Evolutionary conservation across 2,888 invertebrate species (phyloP).

Genomic region (Cyrtodaria siliqua): DNA sequence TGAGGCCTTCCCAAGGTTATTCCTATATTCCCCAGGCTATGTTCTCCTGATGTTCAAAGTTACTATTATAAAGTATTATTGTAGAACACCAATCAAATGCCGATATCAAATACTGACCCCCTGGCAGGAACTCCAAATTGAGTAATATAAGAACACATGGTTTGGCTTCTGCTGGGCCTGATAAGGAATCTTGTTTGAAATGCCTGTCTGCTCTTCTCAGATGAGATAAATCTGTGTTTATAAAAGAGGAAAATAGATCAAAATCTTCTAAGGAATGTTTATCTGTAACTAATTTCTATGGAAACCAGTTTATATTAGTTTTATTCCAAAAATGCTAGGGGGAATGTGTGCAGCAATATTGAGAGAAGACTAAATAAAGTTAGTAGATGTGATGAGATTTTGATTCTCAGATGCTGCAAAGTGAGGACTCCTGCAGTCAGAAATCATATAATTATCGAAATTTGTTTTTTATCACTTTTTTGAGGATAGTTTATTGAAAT

Average conservation of each 20-base stretch:
- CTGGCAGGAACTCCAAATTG: too few species aligned
- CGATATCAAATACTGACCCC: too few species aligned
- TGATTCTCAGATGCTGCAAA: background rate
- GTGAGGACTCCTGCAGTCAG: too few species aligned
- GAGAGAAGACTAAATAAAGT: background rate
- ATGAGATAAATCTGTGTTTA: conserved; percentile 6
- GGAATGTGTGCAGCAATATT: conserved; percentile 4
- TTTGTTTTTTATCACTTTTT: too few species aligned
- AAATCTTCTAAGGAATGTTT: conserved; percentile 1
- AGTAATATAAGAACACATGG: too few species aligned
- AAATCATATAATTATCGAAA: too few species aligned
- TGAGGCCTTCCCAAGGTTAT: too few species aligned
- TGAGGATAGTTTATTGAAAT: too few species aligned
- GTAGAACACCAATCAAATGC: too few species aligned
- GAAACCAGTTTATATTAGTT: conserved; percentile 1
- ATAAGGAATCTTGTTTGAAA: conserved; percentile 23
- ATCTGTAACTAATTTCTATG: background rate
- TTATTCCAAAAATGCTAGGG: background rate
- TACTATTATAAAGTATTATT: too few species aligned
- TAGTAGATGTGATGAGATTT: background rate
- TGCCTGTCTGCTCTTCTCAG: conserved; percentile 19
- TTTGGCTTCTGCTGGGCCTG: background rate
- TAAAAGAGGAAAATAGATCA: background rate
- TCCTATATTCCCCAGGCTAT: too few species aligned
- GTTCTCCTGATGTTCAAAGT: too few species aligned